These are phyloP conservation scores for Drosophila suboccidentalis DNA, from an alignment of 2,888 invertebrate species.

Conservation along the genomic window DNA sequence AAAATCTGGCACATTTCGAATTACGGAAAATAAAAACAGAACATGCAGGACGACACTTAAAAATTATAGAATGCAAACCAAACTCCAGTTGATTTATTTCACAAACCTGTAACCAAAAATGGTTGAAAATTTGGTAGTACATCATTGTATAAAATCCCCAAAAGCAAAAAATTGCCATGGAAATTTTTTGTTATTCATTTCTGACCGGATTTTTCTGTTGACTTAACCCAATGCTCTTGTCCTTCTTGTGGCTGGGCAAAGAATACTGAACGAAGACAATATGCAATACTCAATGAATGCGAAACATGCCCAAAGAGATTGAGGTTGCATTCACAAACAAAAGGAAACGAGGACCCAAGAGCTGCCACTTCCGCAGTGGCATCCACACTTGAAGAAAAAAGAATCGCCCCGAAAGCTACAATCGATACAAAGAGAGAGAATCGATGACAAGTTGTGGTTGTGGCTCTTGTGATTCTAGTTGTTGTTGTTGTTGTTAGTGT, in stretches of 20 bases:
- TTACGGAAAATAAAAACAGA: neutral
- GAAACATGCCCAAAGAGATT: slow-evolving; percentile 19
- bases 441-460: slow-evolving; percentile 47
- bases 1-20: neutral
- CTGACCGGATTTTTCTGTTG: slow-evolving; percentile 11
- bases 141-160: neutral
- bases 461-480: neutral
- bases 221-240: neutral
- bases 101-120: neutral
- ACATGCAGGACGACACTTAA: neutral
- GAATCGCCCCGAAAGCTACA: slow-evolving; percentile 22
- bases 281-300: slow-evolving; percentile 15
- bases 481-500: slow-evolving; percentile 1
- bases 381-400: slow-evolving; percentile 20
- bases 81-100: neutral
- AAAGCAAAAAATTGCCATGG: neutral
- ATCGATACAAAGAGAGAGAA: slow-evolving; percentile 13
- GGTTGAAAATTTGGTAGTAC: neutral
- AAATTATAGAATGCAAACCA: neutral
- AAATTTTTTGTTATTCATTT: neutral
- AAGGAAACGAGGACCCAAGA: slow-evolving; percentile 19
- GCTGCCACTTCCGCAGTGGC: slow-evolving; percentile 29
- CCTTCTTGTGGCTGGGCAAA: neutral
- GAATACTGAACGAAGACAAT: slow-evolving; percentile 7
- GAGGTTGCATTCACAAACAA: slow-evolving; percentile 42